A percentile compares a stretch with the other conserved stretches of the same genome.
Conservation (phyloP, 2,113 vertebrate genomes). For the Stomatorhinus ivindoensis region DNA sequence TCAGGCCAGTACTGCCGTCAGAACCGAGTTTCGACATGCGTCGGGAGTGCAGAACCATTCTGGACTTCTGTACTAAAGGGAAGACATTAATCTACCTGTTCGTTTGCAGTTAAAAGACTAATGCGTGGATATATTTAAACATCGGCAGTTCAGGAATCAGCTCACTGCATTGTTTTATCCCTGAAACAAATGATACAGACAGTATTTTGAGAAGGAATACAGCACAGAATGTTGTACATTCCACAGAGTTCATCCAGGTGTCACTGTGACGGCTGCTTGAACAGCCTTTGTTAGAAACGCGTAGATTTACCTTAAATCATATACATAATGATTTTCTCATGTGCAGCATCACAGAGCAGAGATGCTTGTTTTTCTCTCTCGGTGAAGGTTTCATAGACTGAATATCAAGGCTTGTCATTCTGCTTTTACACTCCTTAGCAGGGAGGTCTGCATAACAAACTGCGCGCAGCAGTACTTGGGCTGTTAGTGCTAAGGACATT, state of each 20-base stretch:
- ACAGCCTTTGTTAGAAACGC: background rate
- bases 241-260: background rate
- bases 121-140: slow-evolving; percentile 22
- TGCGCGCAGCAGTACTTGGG: too few relatives aligned
- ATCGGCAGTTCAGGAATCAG: slow-evolving; percentile 12
- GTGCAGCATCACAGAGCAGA: background rate
- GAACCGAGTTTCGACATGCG: slow-evolving; percentile 19
- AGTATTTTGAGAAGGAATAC: background rate
- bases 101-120: slow-evolving; percentile 13
- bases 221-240: too few relatives aligned
- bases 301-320: background rate
- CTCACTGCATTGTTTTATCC: background rate
- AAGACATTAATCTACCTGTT: background rate
- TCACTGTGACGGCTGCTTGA: background rate
- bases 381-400: background rate
- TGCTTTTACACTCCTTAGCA: background rate
- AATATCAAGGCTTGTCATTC: background rate
- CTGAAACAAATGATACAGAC: background rate
- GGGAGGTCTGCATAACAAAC: background rate
- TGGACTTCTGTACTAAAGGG: background rate
- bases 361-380: background rate
- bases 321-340: background rate
- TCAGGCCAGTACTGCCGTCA: slow-evolving; percentile 32
- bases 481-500: background rate
- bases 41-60: background rate